Base-by-base conservation (phyloP, 2,888 invertebrate genomes). In the Pristionchus arcanus region DNA sequence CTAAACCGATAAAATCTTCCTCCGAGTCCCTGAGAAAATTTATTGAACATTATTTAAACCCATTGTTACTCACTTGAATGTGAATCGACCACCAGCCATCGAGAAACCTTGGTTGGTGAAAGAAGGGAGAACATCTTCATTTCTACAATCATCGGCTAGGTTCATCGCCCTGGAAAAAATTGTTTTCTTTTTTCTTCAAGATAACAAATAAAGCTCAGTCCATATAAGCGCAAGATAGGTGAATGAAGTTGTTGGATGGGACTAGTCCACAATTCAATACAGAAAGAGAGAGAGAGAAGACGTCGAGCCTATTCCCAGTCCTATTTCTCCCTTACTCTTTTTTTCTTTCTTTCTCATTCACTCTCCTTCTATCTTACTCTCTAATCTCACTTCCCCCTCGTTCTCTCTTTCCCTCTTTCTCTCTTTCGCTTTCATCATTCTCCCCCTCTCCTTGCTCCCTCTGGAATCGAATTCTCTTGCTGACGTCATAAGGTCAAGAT, bases 1-100 rank as follows among this genome's bases (percentile, higher is more conserved):
- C 94, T 83, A 93, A 92, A 11, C 94, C 94, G 55, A 94, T 92
- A 91, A 93, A 92, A 21, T 92, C 91, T 49, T 91, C 91, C 63
- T 91, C 86, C 2, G 92, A 91, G 91, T 94, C 94, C 25, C 83
- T 90, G 90, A 92, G 94, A 66, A 66, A 3, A 34, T 3, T 55
- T 21, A 28, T 25, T 25, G 21, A 34, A 74, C 19, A 19, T 16
- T 74, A 11, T 25, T 66, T n/a, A 5, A 19, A 25, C 25, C 4
- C 16, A 55, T 49, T 49, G 4, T 49, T 49, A 31, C 84, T 16
- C 21, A 88, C 87, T 63, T 71, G 74, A 88, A 88, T 2, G 87
- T 74, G 74, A 88, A 88, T 74, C 87, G 53, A 13, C 87, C 87
- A 5, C 25, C 87, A 5, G 87, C 87, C 34, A 88, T 31, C 2